phyloP scores from a whole-genome alignment of 2,888 invertebrate genomes.

The Hydrotaea cyrtoneurina region DNA sequence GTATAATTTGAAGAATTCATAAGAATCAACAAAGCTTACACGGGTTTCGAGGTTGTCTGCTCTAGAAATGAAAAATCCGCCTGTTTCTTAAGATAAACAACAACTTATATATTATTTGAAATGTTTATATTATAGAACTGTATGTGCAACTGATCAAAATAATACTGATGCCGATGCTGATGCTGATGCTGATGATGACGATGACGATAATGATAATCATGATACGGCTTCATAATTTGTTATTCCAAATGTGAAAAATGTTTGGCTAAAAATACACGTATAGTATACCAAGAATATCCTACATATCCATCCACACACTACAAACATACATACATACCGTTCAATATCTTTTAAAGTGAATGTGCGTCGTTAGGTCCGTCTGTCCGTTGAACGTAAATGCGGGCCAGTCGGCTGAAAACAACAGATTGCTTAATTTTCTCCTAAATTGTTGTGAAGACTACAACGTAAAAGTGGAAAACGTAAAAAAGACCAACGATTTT shows the following conservation, averaged over 20 bases:
- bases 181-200: constrained; percentile 4
- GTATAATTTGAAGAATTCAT: too few species aligned
- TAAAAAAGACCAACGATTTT: constrained; percentile 33
- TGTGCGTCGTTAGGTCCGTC: not conserved
- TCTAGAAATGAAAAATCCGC: constrained; percentile 9
- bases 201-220: not conserved
- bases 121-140: constrained; percentile 46
- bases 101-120: constrained; percentile 16
- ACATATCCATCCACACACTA: not conserved
- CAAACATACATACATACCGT: constrained; percentile 46
- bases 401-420: constrained; percentile 51
- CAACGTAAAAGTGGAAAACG: constrained; percentile 24
- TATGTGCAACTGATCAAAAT: constrained; percentile 12
- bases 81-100: constrained; percentile 23
- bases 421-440: constrained; percentile 58
- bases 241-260: constrained; percentile 57
- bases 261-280: constrained; percentile 48
- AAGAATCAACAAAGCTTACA: too few species aligned
- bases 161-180: not conserved
- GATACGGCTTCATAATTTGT: constrained; percentile 51
- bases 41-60: too few species aligned
- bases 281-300: constrained; percentile 20
- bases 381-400: constrained; percentile 27
- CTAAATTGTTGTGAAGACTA: not conserved
- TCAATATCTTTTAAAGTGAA: constrained; percentile 41